phyloP scores from a whole-genome alignment of 2,888 invertebrate species.

The Chamaedrilus cognettii region DNA sequence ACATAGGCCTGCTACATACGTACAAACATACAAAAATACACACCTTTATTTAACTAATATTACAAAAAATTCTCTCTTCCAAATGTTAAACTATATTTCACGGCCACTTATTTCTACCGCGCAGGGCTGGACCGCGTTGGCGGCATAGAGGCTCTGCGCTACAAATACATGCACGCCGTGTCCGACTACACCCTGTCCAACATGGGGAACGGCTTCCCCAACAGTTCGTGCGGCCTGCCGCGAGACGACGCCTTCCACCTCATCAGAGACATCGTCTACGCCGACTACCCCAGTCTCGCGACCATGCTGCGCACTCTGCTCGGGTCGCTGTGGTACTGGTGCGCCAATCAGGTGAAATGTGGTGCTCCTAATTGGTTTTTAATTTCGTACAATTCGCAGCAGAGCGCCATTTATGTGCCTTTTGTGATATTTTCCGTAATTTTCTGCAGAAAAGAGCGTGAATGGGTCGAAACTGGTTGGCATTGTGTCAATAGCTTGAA shows the following conservation, averaged over 20 bases:
- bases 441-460: too few relatives aligned
- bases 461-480: too few relatives aligned
- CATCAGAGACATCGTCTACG: slow-evolving; percentile 23
- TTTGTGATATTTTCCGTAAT: too few relatives aligned
- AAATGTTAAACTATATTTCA: too few relatives aligned
- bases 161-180: slow-evolving; percentile 35
- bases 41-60: too few relatives aligned
- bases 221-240: slow-evolving; percentile 32
- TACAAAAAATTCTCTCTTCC: too few relatives aligned
- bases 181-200: slow-evolving; percentile 25
- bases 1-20: too few relatives aligned
- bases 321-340: slow-evolving; percentile 37
- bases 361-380: too few relatives aligned
- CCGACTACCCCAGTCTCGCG: slow-evolving; percentile 34
- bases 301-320: slow-evolving; percentile 28
- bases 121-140: slow-evolving; percentile 34
- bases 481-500: too few relatives aligned
- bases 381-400: too few relatives aligned
- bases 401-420: too few relatives aligned
- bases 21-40: too few relatives aligned
- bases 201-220: slow-evolving; percentile 27
- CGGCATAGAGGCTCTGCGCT: slow-evolving; percentile 27
- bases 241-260: slow-evolving; percentile 32
- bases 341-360: slow-evolving; percentile 37
- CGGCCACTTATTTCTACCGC: background rate